A percentile compares a stretch with the other conserved stretches of the same genome.
Conservation (phyloP, 1,140 invertebrate species). For the Pachyrhynchus sulphureomaculatus region DNA sequence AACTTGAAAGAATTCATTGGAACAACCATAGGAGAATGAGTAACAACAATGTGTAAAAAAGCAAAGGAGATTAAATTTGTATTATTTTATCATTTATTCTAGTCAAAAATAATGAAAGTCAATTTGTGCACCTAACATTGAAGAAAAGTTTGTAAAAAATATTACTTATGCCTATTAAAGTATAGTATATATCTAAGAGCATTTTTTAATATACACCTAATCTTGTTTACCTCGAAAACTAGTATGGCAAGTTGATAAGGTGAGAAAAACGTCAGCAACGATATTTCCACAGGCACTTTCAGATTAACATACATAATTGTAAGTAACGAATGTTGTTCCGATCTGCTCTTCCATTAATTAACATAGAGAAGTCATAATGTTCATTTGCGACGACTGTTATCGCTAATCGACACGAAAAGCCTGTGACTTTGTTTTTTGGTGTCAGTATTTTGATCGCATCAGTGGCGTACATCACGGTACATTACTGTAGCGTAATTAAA, state of each 20-base stretch:
- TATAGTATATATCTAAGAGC: too few relatives aligned
- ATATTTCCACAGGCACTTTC: conserved; percentile 3
- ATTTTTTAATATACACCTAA: too few relatives aligned
- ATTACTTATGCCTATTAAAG: too few relatives aligned
- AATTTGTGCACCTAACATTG: too few relatives aligned
- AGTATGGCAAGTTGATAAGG: conserved; percentile 2
- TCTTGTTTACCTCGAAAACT: neutral
- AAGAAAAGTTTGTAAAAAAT: too few relatives aligned
- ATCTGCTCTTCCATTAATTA: conserved; percentile 35
- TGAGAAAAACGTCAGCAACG: neutral
- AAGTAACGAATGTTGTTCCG: conserved; percentile 34
- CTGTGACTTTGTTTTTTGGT: conserved; percentile 19
- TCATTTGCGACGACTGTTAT: conserved; percentile 41
- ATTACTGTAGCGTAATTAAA: too few relatives aligned
- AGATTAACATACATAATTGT: conserved; percentile 46
- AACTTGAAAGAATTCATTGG: too few relatives aligned
- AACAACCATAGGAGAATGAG: too few relatives aligned
- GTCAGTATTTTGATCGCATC: neutral
- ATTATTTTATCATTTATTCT: too few relatives aligned
- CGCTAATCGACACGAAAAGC: conserved; percentile 39
- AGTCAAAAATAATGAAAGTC: too few relatives aligned
- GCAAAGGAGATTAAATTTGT: too few relatives aligned
- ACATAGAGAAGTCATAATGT: conserved; percentile 44
- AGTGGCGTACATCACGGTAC: conserved; percentile 7
- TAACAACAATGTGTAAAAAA: too few relatives aligned